Percentiles rank a stretch among this genome's conserved stretches.
Evolutionary conservation across 2,113 vertebrate genomes (phyloP).

Genomic region (Rhipidura dahli): DNA sequence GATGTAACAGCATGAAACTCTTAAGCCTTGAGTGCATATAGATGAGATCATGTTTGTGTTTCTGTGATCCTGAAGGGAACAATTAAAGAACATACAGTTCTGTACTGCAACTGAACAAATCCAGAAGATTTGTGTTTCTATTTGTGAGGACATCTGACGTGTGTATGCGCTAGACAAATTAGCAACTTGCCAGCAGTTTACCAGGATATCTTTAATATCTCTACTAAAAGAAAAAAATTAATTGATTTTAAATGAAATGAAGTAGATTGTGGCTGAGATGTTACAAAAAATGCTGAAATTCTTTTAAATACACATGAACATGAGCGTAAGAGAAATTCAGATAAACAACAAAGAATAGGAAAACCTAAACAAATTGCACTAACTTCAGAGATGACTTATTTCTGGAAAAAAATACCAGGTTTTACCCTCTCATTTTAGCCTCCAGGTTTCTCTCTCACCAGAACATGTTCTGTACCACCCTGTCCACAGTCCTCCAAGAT

Average conservation of each 20-base stretch:
- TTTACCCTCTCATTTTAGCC: neutral
- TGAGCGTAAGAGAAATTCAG: neutral
- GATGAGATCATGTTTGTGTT: neutral
- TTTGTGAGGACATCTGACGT: accelerated
- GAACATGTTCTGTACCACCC: neutral
- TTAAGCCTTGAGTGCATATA: slow-evolving; percentile 21
- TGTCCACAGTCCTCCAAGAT: neutral
- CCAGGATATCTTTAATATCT: neutral
- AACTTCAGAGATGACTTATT: neutral
- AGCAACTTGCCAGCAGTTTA: neutral
- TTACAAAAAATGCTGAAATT: neutral
- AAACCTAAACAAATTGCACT: neutral
- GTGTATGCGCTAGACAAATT: neutral
- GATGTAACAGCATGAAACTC: slow-evolving; percentile 52
- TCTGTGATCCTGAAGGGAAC: slow-evolving; percentile 46
- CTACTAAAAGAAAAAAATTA: too few relatives aligned
- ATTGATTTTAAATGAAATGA: neutral
- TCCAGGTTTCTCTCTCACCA: neutral
- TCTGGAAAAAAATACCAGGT: neutral
- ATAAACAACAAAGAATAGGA: neutral
- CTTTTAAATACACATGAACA: neutral
- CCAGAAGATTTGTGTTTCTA: neutral
- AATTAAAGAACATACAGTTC: slow-evolving; percentile 20
- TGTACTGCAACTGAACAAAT: neutral
- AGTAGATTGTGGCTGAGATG: neutral